phyloP scores from a whole-genome alignment of 2,113 vertebrate species.

The Xenopus laevis region DNA sequence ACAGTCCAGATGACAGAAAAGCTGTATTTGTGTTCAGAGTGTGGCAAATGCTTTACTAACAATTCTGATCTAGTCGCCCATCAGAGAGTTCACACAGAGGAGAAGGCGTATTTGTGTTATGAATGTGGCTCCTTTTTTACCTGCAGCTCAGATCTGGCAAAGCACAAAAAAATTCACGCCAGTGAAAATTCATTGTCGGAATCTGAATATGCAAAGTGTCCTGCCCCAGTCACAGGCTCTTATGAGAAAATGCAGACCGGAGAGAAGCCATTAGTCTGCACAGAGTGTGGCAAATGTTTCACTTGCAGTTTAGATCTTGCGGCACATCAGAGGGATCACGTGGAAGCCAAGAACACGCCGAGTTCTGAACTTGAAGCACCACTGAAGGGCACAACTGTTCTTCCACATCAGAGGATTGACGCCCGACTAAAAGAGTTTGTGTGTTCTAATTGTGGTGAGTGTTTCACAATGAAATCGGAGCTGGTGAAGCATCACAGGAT shows the following conservation, averaged over 20 bases:
- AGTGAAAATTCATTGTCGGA: background rate
- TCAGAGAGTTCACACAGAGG: background rate
- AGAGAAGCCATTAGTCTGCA: background rate
- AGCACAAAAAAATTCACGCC: background rate
- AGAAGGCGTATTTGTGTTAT: background rate
- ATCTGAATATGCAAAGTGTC: background rate
- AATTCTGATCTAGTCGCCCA: background rate
- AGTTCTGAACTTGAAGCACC: background rate
- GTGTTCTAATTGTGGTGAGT: slow-evolving; percentile 47
- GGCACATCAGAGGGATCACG: slow-evolving; percentile 55
- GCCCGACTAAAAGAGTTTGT: background rate
- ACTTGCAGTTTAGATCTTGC: background rate
- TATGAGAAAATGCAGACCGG: background rate
- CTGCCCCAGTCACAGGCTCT: background rate
- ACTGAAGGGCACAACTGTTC: background rate
- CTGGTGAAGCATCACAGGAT: slow-evolving; percentile 53
- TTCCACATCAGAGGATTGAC: background rate
- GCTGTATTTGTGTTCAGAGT: background rate
- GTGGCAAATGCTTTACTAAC: background rate
- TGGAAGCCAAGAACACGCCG: slow-evolving; percentile 24
- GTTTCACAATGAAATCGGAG: slow-evolving; percentile 51
- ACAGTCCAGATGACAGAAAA: background rate
- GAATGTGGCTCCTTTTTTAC: background rate
- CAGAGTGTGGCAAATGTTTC: slow-evolving; percentile 13
- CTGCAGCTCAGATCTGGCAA: background rate